Conservation (phyloP, 2,113 vertebrate genomes). For the Semnornis frantzii region DNA sequence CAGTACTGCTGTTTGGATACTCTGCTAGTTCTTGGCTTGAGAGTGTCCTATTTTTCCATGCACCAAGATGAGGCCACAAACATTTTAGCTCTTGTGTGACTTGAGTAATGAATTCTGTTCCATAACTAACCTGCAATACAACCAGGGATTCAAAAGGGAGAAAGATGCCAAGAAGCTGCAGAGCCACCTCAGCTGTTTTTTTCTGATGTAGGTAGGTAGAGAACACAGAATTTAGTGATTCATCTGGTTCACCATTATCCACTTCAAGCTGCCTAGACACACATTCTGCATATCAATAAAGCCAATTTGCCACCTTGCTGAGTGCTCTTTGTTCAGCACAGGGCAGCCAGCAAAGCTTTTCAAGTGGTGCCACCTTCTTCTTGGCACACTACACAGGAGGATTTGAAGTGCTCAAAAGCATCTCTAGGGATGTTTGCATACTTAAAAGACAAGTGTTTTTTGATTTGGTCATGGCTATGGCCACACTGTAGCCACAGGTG, state of each 20-base stretch:
- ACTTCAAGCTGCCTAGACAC: neutral
- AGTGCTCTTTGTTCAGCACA: neutral
- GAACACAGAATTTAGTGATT: neutral
- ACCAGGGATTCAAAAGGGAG: neutral
- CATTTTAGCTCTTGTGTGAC: neutral
- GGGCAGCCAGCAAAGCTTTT: neutral
- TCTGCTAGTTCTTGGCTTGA: neutral
- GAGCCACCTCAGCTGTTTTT: neutral
- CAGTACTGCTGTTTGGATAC: neutral
- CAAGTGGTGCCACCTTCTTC: neutral
- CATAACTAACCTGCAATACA: neutral
- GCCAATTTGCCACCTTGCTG: neutral
- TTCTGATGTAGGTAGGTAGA: rapidly evolving
- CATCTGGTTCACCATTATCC: neutral
- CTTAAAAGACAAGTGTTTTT: neutral
- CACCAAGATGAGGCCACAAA: neutral
- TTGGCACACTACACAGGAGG: neutral
- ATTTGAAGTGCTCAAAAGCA: neutral
- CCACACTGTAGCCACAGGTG: rapidly evolving
- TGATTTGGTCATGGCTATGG: rapidly evolving
- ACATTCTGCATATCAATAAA: neutral
- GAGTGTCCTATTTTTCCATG: neutral
- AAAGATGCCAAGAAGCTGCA: neutral
- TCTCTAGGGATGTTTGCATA: neutral
- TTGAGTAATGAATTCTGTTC: neutral